These are phyloP conservation scores for Drosophila persimilis DNA, from an alignment of 1,140 invertebrate species.

Conservation along the genomic window DNA sequence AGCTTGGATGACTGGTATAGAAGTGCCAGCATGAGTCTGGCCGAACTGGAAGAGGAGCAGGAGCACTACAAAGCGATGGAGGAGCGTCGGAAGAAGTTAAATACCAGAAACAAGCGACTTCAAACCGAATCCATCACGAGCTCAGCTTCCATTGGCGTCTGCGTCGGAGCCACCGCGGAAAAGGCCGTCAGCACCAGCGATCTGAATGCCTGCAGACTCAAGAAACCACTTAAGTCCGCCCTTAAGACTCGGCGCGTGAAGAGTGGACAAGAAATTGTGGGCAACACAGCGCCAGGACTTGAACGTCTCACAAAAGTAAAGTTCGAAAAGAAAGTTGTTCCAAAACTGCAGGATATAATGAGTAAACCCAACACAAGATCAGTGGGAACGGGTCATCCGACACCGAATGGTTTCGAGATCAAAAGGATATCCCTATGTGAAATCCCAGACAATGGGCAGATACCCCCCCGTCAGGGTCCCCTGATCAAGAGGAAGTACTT, in stretches of 20 bases:
- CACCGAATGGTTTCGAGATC: not conserved
- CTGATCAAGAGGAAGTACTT: no score
- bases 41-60: not conserved
- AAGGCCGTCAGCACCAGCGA: conserved; percentile 14
- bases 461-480: no score
- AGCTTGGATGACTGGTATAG: no score
- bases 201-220: not conserved
- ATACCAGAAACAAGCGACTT: not conserved
- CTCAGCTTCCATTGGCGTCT: not conserved
- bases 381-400: not conserved
- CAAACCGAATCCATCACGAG: conserved; percentile 3
- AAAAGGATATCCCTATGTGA: no score
- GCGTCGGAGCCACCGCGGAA: conserved; percentile 7
- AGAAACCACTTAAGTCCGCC: not conserved
- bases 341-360: no score
- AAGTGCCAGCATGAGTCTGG: not conserved
- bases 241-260: not conserved
- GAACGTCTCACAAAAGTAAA: not conserved
- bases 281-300: no score
- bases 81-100: no score
- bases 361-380: not conserved
- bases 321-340: not conserved
- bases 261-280: not conserved
- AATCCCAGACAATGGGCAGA: no score
- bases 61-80: not conserved